Evolutionary conservation across 2,797 vertebrate species (phyloP).

Genomic region (Nasua narica): DNA sequence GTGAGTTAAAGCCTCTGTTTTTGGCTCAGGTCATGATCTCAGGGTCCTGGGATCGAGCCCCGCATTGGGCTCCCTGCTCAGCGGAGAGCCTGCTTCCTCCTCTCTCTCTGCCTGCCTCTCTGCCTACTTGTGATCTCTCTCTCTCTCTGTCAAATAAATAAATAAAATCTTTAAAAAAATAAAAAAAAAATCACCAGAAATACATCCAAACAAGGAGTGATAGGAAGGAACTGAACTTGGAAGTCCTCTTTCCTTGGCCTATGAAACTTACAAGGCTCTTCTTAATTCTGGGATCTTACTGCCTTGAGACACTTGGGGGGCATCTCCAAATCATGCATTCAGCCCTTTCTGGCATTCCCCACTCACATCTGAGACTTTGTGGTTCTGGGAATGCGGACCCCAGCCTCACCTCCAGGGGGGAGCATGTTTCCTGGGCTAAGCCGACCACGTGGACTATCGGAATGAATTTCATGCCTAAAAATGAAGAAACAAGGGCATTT

Average conservation of each 20-base stretch:
- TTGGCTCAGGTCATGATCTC: too few species aligned
- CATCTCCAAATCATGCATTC: not conserved
- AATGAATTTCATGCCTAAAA: not conserved
- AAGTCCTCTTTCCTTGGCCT: not conserved
- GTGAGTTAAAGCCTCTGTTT: too few species aligned
- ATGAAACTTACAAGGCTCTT: not conserved
- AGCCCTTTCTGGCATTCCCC: not conserved
- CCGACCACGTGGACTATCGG: not conserved
- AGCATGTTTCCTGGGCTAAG: not conserved
- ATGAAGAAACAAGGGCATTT: not conserved
- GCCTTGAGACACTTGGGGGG: not conserved
- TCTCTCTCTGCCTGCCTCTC: too few species aligned
- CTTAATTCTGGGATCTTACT: rapidly evolving
- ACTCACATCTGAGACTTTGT: not conserved
- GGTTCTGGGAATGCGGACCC: not conserved
- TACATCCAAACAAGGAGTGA: not conserved
- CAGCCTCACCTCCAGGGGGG: not conserved
- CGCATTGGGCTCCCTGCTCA: too few species aligned
- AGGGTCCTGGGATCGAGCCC: too few species aligned
- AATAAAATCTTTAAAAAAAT: too few species aligned
- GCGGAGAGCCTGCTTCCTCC: too few species aligned
- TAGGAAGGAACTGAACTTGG: not conserved
- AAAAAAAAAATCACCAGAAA: not conserved
- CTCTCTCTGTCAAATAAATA: too few species aligned
- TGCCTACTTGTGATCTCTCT: too few species aligned